Evolutionary conservation across 2,797 vertebrate genomes (phyloP).

Genomic region (Falco columbarius): DNA sequence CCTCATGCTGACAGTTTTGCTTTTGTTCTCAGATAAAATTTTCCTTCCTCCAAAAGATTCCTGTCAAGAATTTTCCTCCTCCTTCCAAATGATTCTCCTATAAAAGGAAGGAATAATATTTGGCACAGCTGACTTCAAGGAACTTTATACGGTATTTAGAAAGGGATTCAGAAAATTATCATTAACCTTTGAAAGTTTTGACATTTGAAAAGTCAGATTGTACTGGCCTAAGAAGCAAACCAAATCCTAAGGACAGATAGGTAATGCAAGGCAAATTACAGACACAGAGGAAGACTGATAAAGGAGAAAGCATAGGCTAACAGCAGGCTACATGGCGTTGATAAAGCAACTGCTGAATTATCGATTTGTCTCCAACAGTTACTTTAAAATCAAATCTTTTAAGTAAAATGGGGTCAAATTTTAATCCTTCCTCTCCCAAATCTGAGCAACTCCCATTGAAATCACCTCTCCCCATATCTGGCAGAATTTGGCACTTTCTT

Average conservation of each 20-base stretch:
- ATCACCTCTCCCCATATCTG: not conserved
- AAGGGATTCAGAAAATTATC: not conserved
- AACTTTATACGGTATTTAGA: conserved; percentile 10
- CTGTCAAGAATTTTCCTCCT: not conserved
- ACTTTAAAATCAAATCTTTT: not conserved
- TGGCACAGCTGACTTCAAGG: not conserved
- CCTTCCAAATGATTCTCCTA: not conserved
- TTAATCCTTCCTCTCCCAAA: not conserved
- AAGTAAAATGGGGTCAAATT: not conserved
- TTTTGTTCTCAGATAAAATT: not conserved
- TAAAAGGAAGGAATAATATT: not conserved
- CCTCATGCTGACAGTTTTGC: not conserved
- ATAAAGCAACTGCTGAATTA: not conserved
- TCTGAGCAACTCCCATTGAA: not conserved
- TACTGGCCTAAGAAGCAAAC: not conserved
- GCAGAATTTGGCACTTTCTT: not conserved
- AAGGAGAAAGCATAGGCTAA: not conserved
- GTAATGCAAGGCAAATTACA: not conserved
- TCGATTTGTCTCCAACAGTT: not conserved
- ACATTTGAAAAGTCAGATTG: not conserved
- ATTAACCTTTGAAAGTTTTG: not conserved
- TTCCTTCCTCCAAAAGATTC: not conserved
- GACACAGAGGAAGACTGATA: not conserved
- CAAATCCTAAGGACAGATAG: not conserved
- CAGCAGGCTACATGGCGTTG: not conserved